phyloP scores from a whole-genome alignment of 2,888 invertebrate genomes.

The Xanthorhoe spadicearia region DNA sequence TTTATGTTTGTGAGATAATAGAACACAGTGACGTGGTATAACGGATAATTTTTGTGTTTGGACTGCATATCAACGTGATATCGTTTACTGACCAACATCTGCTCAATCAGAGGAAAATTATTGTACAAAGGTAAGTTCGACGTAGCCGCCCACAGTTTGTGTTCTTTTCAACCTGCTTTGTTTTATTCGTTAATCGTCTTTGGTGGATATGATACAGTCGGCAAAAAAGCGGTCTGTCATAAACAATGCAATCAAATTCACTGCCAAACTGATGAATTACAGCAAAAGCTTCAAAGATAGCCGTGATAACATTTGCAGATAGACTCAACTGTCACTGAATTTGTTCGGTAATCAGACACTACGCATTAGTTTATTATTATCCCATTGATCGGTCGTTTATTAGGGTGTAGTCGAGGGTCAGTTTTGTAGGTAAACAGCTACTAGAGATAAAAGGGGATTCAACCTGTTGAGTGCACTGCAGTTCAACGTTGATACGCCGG shows the following conservation, averaged over 20 bases:
- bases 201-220: constrained; percentile 42
- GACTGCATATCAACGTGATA: constrained; percentile 38
- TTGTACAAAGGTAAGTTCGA: constrained; percentile 65
- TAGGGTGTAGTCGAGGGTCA: constrained; percentile 37
- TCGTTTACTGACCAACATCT: constrained; percentile 12
- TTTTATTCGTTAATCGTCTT: constrained; percentile 59
- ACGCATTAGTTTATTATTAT: constrained; percentile 75
- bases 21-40: constrained; percentile 76
- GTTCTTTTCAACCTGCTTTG: constrained; percentile 67
- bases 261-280: constrained; percentile 33
- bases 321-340: constrained; percentile 54
- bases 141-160: constrained; percentile 70
- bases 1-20: constrained; percentile 62
- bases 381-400: constrained; percentile 58
- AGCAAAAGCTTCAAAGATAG: constrained; percentile 43
- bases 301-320: constrained; percentile 50
- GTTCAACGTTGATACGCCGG: constrained; percentile 38
- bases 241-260: constrained; percentile 11
- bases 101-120: constrained; percentile 20
- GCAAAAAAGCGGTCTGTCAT: constrained; percentile 26
- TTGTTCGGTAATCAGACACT: constrained; percentile 73
- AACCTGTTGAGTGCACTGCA: constrained; percentile 41
- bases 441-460: constrained; percentile 14
- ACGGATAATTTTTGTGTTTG: constrained; percentile 63
- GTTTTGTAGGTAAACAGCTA: constrained; percentile 37